Conservation (phyloP, 2,113 vertebrate species). For the Mellivora capensis region DNA sequence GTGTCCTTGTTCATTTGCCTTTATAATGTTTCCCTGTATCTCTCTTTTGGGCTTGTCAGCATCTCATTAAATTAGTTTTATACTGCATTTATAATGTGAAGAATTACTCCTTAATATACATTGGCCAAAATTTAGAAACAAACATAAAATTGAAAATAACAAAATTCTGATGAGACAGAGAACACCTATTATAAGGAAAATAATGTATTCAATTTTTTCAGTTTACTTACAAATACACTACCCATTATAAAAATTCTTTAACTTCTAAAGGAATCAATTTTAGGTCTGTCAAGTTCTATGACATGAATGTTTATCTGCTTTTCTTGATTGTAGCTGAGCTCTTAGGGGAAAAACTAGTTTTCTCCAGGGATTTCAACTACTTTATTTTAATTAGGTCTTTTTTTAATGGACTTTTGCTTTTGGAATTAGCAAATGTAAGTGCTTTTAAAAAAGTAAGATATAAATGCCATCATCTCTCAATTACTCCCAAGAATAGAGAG, state of each 20-base stretch:
- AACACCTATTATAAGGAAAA: background rate
- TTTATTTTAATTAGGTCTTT: constrained; percentile 59
- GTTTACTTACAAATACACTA: background rate
- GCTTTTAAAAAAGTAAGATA: constrained; percentile 43
- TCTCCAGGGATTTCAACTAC: constrained; percentile 34
- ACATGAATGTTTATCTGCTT: constrained; percentile 24
- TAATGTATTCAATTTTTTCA: background rate
- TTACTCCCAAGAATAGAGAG: constrained; percentile 38
- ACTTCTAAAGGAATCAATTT: constrained; percentile 48
- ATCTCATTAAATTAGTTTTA: constrained; percentile 45
- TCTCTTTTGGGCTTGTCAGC: constrained; percentile 22
- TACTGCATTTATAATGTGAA: constrained; percentile 29
- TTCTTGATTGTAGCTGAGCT: constrained; percentile 33
- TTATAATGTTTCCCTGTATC: constrained; percentile 51
- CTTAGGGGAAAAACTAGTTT: constrained; percentile 38
- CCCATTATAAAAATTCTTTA: background rate
- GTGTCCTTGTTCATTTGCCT: constrained; percentile 33
- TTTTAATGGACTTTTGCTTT: constrained; percentile 55
- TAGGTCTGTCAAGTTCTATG: background rate
- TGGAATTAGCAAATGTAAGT: constrained; percentile 49
- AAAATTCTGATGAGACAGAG: background rate
- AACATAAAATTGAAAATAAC: constrained; percentile 22
- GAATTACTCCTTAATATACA: constrained; percentile 44
- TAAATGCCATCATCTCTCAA: constrained; percentile 40
- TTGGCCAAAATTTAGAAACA: constrained; percentile 37